Base-by-base conservation (phyloP, 2,113 vertebrate species). In the Tympanuchus pallidicinctus region DNA sequence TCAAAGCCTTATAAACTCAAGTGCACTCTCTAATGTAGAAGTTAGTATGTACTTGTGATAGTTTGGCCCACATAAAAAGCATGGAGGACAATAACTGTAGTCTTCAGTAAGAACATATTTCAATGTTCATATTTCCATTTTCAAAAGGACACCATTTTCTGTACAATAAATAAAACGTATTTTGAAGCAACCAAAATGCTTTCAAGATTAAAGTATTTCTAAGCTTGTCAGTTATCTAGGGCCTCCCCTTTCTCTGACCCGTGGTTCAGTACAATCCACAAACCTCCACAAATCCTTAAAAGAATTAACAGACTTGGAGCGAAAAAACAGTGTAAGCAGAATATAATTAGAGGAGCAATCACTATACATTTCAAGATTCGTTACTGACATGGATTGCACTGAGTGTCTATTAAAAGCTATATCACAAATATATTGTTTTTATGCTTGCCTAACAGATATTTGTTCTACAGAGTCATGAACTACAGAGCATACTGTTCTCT, bases 161-260 rank as follows among this genome's bases (percentile, higher is more conserved):
- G 25, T 30, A 56, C 52, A 79, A 65, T 43, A 77, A 83, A 56
- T 56, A 92, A 65, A 6, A 8, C 10, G 40, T 72, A 11, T 87
- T 79, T 90, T 69, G 73, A 57, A 79, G 18, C 3, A 81, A 84
- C 19, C 7, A 67, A 86, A 88, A 90, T 63, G 7, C 30, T 80
- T 64, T 89, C 74, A 82, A 27, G 63, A 0, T 81, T 67, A 86
- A 59, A n/a, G 43, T 20, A 77, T 70, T 54, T 80, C n/a, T 50
- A 82, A 86, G 32, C 15, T 11, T 18, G 65, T 40, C 24, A 75
- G 52, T 9, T 5, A 75, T 19, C 19, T 32, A 64, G 8, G 81
- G 43, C 11, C 7, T 60, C 1, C 6, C 2, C 4, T 61, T 36
- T 1, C 1, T 38, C 40, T n/a, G 4, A n/a, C 14, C 22, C 7